Base-by-base conservation (phyloP, 2,888 invertebrate genomes). In the Hetaerina titia region DNA sequence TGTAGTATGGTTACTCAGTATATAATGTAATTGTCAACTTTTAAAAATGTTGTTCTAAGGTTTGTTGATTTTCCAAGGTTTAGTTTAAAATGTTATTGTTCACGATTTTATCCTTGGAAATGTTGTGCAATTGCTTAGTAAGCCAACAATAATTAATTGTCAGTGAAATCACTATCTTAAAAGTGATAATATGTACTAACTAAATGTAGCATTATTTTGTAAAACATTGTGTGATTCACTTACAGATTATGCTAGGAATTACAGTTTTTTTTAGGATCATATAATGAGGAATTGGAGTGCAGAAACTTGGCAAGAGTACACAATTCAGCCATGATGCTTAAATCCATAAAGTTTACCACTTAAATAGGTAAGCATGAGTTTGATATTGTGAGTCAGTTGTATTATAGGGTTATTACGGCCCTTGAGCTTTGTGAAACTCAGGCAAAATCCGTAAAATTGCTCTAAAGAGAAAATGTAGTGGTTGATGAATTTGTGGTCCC, bases 181-280 rank as follows among this genome's bases (percentile, higher is more conserved):
- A 15, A 22, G 11, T 31, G 81, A 25, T 81, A 13, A 81, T 25
- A 13, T 81, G 9, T 81, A 13, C 11, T 13, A 11, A 11, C 9
- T 9, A 9, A 81, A 81, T 31, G 81, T 19, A 31, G 81, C 69
- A 31, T 81, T 31, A 31, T 81, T 9, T 25, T 60, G 11, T 60
- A 60, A 11, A 60, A 60, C 17, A 17, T 60, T 60, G 11, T 31
- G 8, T 81, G 13, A 22, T 81, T 81, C 81, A 81, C 25, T 2
- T 13, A 31, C 81, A 81, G 81, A 81, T 81, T 81, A 15, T 81
- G 25, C 81, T 81, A 81, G 81, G 81, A 81, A 81, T 81, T 31
- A 15, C 22, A 81, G 81, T 31, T 81, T 81, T 81, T 81, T 81
- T 31, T 81, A 81, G 81, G 81, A 81, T 81, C 81, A 31, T 9